Evolutionary conservation across 1,140 invertebrate genomes (phyloP).

Genomic region (Vollenhovia emeryi): DNA sequence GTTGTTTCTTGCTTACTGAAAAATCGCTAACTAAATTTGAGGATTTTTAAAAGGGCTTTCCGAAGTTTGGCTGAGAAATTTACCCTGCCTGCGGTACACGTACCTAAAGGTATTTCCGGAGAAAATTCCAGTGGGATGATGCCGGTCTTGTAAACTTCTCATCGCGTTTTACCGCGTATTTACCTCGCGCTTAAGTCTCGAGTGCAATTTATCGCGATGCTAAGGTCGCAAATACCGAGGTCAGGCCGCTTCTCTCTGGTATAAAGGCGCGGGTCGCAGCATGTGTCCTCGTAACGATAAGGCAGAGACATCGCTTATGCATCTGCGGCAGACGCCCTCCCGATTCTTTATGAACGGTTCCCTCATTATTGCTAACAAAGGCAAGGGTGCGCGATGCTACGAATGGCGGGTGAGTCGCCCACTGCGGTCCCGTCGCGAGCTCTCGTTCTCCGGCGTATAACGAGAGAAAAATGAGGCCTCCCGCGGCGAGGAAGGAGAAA

Average conservation of each 20-base stretch:
- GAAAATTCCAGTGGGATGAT: constrained; percentile 10
- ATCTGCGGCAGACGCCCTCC: neutral
- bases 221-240: constrained; percentile 21
- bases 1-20: neutral
- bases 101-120: neutral
- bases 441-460: neutral
- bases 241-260: neutral
- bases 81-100: neutral
- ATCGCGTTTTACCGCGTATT: constrained; percentile 9
- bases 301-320: constrained; percentile 15
- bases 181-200: neutral
- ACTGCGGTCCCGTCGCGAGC: neutral
- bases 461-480: constrained; percentile 51
- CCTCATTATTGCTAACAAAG: constrained; percentile 54
- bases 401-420: constrained; percentile 14
- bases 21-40: neutral
- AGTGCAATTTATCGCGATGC: constrained; percentile 35
- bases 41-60: neutral
- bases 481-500: neutral
- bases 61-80: neutral
- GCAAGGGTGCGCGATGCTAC: constrained; percentile 8
- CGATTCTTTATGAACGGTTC: constrained; percentile 34
- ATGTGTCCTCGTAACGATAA: neutral
- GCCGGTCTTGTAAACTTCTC: constrained; percentile 13
- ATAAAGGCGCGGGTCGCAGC: neutral